Evolutionary conservation across 2,797 vertebrate species (phyloP), one percentile per base, ranked within the genome.

Genomic region (Spinus olivaceus): DNA sequence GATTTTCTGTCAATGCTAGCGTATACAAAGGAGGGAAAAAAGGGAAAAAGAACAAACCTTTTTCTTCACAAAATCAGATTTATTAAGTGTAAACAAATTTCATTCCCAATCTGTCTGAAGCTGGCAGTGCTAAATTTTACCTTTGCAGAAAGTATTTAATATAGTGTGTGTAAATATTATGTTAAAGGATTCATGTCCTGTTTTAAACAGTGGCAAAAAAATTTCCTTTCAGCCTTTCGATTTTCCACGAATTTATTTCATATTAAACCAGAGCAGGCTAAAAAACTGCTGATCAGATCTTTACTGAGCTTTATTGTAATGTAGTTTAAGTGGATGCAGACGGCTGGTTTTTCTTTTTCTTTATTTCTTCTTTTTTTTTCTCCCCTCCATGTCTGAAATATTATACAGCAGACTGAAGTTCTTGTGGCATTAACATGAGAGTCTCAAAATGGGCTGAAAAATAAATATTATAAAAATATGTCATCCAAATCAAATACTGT

Each of bases 401-500:
- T 57, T 96, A 96, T 95, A 89, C 78, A 51, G 81, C 71, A 95
- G 94, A 72, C 83, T n/a, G 61, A 49, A 80, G 85, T 94, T 95
- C 87, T 94, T 89, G 92, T 92, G 91, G 92, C 77, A 72, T 94
- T 94, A 96, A 94, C 64, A 67, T 64, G 71, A 86, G 92, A 93
- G 80, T 74, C 77, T 92, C 57, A 46, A 90, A 96, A 94, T 35
- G 54, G 78, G 54, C 88, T 85, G 84, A 69, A 95, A 96, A 91
- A 83, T 42, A 96, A 96, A 94, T 92, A 95, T 80, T 95, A 42
- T 74, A 90, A 80, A 96, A 95, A 94, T 79, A 72, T 92, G 74
- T 81, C 64, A 85, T 97, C 92, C 96, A 97, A 97, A 92, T 96
- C 83, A 96, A 97, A 96, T 94, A 96, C 47, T 87, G 78, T 69